Percentiles rank a stretch among this genome's conserved stretches.
Evolutionary conservation across 2,113 vertebrate genomes (phyloP).

Genomic region (Phasianus colchicus): DNA sequence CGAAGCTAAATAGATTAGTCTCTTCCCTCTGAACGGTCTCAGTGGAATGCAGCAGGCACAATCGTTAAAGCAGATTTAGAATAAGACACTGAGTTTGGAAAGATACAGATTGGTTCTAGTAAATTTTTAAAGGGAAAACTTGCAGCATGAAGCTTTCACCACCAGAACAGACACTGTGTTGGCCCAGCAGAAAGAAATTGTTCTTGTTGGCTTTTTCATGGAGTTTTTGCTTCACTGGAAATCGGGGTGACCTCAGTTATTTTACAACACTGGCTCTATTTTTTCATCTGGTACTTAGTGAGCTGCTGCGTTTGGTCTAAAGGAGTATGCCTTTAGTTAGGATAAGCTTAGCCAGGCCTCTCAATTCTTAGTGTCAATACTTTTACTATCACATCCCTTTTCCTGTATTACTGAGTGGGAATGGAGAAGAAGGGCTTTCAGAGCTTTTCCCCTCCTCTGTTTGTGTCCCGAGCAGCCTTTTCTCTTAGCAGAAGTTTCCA

Average conservation of each 20-base stretch:
- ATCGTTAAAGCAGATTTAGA: conserved; percentile 40
- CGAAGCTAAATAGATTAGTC: conserved; percentile 75
- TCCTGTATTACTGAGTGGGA: neutral
- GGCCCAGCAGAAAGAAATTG: neutral
- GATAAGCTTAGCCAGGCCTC: neutral
- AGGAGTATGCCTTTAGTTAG: neutral
- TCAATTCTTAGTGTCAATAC: neutral
- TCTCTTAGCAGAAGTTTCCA: neutral
- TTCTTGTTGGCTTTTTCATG: neutral
- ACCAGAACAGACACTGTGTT: fast-evolving
- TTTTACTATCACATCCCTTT: neutral
- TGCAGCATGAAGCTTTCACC: neutral
- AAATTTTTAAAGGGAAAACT: neutral
- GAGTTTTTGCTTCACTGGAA: neutral
- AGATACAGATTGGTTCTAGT: neutral
- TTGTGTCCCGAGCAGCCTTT: neutral
- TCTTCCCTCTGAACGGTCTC: conserved; percentile 28
- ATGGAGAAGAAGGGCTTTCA: neutral
- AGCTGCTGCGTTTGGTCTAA: neutral
- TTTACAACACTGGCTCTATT: neutral
- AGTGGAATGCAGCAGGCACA: conserved; percentile 43
- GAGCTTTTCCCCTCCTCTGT: neutral
- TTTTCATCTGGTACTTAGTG: neutral
- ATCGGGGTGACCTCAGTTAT: neutral
- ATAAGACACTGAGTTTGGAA: neutral